Percentiles rank a stretch among this genome's conserved stretches.
Conservation (phyloP, 2,888 invertebrate species). For the Nebria salina region DNA sequence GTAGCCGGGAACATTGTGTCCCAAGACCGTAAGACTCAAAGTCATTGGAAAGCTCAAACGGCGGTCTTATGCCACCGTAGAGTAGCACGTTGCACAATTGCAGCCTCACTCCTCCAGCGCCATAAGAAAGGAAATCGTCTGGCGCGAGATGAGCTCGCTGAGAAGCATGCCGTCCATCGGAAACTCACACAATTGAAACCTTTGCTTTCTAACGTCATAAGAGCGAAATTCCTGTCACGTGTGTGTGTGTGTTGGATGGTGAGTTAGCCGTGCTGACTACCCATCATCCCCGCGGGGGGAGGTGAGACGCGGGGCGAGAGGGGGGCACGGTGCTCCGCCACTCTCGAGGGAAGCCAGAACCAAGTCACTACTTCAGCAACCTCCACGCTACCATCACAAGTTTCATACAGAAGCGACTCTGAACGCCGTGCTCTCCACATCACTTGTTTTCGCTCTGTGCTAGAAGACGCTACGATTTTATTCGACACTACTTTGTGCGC, state of each 20-base stretch:
- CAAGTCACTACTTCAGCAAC: slow-evolving; percentile 46
- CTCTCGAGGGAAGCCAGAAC: slow-evolving; percentile 39
- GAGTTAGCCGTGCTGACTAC: slow-evolving; percentile 18
- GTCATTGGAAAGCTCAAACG: slow-evolving; percentile 39
- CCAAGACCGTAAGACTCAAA: slow-evolving; percentile 37
- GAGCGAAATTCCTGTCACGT: neutral
- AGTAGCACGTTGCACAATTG: neutral
- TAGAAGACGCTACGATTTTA: neutral
- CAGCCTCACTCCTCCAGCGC: neutral
- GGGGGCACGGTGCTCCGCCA: slow-evolving; percentile 26
- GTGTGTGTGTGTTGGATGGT: neutral
- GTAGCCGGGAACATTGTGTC: slow-evolving; percentile 42
- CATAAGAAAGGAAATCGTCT: neutral
- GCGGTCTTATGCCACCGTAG: slow-evolving; percentile 21
- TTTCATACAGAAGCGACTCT: slow-evolving; percentile 36
- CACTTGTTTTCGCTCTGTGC: neutral
- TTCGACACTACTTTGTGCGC: slow-evolving; percentile 11
- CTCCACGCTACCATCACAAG: slow-evolving; percentile 43
- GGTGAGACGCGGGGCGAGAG: slow-evolving; percentile 23
- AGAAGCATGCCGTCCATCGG: neutral
- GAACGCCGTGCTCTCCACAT: slow-evolving; percentile 20
- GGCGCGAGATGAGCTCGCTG: neutral
- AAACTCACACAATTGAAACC: neutral
- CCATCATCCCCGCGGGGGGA: slow-evolving; percentile 35
- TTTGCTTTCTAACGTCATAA: neutral